phyloP scores from a whole-genome alignment of 2,797 vertebrate genomes.

The Antennarius maculatus region DNA sequence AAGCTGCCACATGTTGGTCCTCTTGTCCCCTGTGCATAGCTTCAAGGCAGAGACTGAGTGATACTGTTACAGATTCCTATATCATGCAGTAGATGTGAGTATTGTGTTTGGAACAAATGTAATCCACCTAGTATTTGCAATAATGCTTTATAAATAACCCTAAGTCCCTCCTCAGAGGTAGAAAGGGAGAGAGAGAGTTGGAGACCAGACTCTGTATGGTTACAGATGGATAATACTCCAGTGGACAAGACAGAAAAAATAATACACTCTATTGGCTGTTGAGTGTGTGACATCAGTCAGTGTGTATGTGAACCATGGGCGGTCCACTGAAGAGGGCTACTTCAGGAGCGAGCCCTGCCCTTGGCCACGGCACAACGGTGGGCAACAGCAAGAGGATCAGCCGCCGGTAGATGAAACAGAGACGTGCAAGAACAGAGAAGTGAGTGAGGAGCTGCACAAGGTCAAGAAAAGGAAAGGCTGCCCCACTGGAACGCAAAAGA shows the following conservation, averaged over 20 bases:
- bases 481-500: not conserved
- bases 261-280: conserved; percentile 59
- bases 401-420: conserved; percentile 14
- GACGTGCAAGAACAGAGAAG: conserved; percentile 11
- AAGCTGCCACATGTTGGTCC: conserved; percentile 17
- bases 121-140: conserved; percentile 56
- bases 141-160: conserved; percentile 69
- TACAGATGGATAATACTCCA: conserved; percentile 53
- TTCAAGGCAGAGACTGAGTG: conserved; percentile 29
- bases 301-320: conserved; percentile 66
- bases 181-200: conserved; percentile 8
- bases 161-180: conserved; percentile 19
- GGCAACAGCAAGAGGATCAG: conserved; percentile 30
- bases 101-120: conserved; percentile 65
- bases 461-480: conserved; percentile 12
- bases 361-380: conserved; percentile 39
- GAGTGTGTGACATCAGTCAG: conserved; percentile 69
- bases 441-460: conserved; percentile 24
- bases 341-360: conserved; percentile 59
- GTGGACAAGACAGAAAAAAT: conserved; percentile 55
- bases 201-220: conserved; percentile 38
- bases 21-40: conserved; percentile 13
- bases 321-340: conserved; percentile 60
- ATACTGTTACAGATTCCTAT: conserved; percentile 55
- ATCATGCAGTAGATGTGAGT: conserved; percentile 44